phyloP scores from a whole-genome alignment of 2,113 vertebrate species.

The Muscicapa adusta region DNA sequence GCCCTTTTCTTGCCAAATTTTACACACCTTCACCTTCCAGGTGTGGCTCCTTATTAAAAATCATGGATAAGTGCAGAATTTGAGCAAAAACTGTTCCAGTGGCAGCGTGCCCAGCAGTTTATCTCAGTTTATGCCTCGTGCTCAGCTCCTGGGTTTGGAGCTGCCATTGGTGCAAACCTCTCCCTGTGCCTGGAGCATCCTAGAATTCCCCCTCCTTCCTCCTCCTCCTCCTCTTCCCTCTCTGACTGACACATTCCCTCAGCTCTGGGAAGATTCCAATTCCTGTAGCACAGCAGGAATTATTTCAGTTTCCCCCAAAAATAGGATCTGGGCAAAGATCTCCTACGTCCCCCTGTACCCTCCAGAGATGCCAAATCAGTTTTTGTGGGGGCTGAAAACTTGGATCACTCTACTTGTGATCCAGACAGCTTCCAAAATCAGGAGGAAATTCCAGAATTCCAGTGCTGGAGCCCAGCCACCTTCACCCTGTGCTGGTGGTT shows the following conservation, averaged over 20 bases:
- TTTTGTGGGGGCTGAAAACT: constrained; percentile 16
- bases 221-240: background rate
- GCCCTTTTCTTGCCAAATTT: background rate
- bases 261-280: background rate
- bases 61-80: background rate
- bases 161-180: background rate
- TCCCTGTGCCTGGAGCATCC: background rate
- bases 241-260: background rate
- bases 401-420: background rate
- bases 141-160: background rate
- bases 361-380: background rate
- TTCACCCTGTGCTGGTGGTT: background rate
- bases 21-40: background rate
- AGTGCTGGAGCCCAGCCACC: background rate
- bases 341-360: background rate
- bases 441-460: background rate
- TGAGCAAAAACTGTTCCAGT: background rate
- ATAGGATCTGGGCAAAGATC: constrained; percentile 32
- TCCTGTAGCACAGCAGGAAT: background rate
- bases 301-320: constrained; percentile 30
- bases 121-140: background rate
- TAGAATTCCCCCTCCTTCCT: background rate
- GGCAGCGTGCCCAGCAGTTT: background rate
- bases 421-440: background rate
- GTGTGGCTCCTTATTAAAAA: background rate